Conservation (phyloP, 2,113 vertebrate species). For the Xiphophorus maculatus region DNA sequence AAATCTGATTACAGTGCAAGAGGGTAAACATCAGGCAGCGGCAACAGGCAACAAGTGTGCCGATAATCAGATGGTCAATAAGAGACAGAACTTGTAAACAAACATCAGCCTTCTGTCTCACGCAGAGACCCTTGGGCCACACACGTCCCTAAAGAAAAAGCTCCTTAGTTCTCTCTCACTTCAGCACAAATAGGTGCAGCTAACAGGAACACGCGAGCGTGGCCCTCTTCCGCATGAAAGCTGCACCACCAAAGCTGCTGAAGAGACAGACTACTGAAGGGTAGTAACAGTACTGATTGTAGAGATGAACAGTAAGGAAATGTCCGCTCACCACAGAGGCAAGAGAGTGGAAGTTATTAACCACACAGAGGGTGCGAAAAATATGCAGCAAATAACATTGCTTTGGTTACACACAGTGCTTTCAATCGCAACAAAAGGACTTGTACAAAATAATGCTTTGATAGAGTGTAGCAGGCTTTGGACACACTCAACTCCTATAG, state of each 20-base stretch:
- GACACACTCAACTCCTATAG: slow-evolving; percentile 74
- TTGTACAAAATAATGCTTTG: slow-evolving; percentile 71
- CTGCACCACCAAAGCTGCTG: slow-evolving; percentile 24
- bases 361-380: slow-evolving; percentile 28
- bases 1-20: slow-evolving; percentile 76
- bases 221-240: slow-evolving; percentile 72
- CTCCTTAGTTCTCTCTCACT: slow-evolving; percentile 29
- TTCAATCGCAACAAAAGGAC: slow-evolving; percentile 65
- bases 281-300: slow-evolving; percentile 49
- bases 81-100: slow-evolving; percentile 73
- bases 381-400: slow-evolving; percentile 44
- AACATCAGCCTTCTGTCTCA: slow-evolving; percentile 50
- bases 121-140: slow-evolving; percentile 30
- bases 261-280: slow-evolving; percentile 31
- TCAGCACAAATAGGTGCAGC: slow-evolving; percentile 34
- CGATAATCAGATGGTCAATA: slow-evolving; percentile 52
- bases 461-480: slow-evolving; percentile 65
- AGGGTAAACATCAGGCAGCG: slow-evolving; percentile 51
- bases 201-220: slow-evolving; percentile 47
- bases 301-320: slow-evolving; percentile 24
- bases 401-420: slow-evolving; percentile 73
- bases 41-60: slow-evolving; percentile 58
- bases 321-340: slow-evolving; percentile 31
- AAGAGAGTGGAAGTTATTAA: slow-evolving; percentile 48
- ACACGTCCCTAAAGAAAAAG: slow-evolving; percentile 26